Percentiles rank a stretch among this genome's conserved stretches.
phyloP scores from a whole-genome alignment of 2,888 invertebrate genomes.

The Julus scanicus region DNA sequence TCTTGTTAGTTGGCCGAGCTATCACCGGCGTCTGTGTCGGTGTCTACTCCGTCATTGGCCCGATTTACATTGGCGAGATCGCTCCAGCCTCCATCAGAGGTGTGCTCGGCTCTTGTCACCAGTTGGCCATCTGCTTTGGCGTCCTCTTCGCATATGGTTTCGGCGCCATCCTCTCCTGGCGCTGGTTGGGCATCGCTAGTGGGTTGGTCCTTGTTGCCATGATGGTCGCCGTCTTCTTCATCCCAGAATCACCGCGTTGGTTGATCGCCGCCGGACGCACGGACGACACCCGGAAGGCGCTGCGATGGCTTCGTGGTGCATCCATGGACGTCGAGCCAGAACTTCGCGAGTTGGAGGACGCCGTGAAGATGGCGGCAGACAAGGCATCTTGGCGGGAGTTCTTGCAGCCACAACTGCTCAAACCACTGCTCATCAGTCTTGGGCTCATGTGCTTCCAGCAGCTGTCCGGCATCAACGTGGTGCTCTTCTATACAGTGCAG shows the following conservation, averaged over 20 bases:
- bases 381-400: not conserved
- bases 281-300: constrained; percentile 76
- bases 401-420: constrained; percentile 75
- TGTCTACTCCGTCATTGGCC: constrained; percentile 84
- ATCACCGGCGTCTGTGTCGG: constrained; percentile 90
- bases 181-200: constrained; percentile 81
- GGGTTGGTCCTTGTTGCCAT: constrained; percentile 81
- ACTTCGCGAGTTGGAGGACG: not conserved
- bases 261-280: constrained; percentile 60
- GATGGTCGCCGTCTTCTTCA: constrained; percentile 79
- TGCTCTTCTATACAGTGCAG: constrained; percentile 80
- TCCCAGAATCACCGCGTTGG: constrained; percentile 88
- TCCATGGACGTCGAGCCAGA: not conserved
- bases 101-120: constrained; percentile 88
- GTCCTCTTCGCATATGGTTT: constrained; percentile 80
- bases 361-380: not conserved
- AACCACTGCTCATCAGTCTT: constrained; percentile 83
- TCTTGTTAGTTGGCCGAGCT: constrained; percentile 80
- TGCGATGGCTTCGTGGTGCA: constrained; percentile 78
- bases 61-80: constrained; percentile 94
- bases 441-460: constrained; percentile 97
- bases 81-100: constrained; percentile 93
- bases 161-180: constrained; percentile 85
- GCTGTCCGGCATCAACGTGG: constrained; percentile 84
- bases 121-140: constrained; percentile 85